Conservation (phyloP, 1,140 invertebrate species). For the Drosophila parabipectinata region DNA sequence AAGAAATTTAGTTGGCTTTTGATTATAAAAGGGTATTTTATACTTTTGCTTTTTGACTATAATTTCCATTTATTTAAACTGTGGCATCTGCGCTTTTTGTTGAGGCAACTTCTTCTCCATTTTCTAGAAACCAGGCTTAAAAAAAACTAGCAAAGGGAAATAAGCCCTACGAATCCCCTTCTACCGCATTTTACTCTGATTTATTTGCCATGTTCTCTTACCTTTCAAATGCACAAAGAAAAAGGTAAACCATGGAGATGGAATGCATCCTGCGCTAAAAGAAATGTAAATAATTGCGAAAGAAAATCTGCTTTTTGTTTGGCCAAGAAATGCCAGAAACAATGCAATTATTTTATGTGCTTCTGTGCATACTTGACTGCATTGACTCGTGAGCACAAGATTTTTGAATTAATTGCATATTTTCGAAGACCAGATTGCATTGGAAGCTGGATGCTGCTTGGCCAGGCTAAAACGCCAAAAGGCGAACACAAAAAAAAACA, state of each 20-base stretch:
- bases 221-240: slow-evolving; percentile 74
- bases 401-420: slow-evolving; percentile 71
- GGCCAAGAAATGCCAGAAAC: slow-evolving; percentile 59
- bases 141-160: slow-evolving; percentile 10
- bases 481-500: slow-evolving; percentile 37
- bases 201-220: slow-evolving; percentile 71
- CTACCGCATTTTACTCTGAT: slow-evolving; percentile 38
- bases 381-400: slow-evolving; percentile 44
- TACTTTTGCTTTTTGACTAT: neutral
- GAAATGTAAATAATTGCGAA: slow-evolving; percentile 70
- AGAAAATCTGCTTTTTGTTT: slow-evolving; percentile 24
- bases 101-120: slow-evolving; percentile 39
- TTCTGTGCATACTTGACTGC: slow-evolving; percentile 36
- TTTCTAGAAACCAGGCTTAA: slow-evolving; percentile 3
- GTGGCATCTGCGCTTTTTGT: slow-evolving; percentile 15
- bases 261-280: slow-evolving; percentile 39
- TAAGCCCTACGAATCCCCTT: neutral
- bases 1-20: neutral
- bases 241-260: slow-evolving; percentile 12
- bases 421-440: slow-evolving; percentile 43
- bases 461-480: slow-evolving; percentile 13
- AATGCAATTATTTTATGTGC: slow-evolving; percentile 69
- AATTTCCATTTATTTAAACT: slow-evolving; percentile 20
- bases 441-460: slow-evolving; percentile 4
- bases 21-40: neutral